Percentiles rank a stretch among this genome's conserved stretches.
phyloP scores from a whole-genome alignment of 2,888 invertebrate genomes.

The Cordilura impudica region DNA sequence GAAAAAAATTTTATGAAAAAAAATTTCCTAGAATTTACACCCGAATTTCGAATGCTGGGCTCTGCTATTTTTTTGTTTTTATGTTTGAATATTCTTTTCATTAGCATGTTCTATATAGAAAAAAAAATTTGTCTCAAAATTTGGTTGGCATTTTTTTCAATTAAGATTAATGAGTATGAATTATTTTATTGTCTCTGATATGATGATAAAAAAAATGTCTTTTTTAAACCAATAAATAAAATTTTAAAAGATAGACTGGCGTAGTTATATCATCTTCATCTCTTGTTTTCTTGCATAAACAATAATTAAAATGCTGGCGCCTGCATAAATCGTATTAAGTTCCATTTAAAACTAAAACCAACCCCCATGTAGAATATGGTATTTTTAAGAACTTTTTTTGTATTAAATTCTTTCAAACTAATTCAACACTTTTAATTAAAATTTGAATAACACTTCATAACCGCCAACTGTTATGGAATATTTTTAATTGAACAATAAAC shows the following conservation, averaged over 20 bases:
- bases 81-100: too few relatives aligned
- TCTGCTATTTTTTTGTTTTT: too few relatives aligned
- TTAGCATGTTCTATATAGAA: too few relatives aligned
- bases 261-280: background rate
- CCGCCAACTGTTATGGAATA: background rate
- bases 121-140: too few relatives aligned
- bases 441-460: conserved; percentile 58
- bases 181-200: conserved; percentile 18
- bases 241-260: background rate
- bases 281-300: background rate
- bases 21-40: too few relatives aligned
- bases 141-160: conserved; percentile 16
- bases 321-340: conserved; percentile 29
- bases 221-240: too few relatives aligned
- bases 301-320: conserved; percentile 23
- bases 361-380: background rate
- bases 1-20: too few relatives aligned
- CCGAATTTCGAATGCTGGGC: too few relatives aligned
- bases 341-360: background rate
- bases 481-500: conserved; percentile 8
- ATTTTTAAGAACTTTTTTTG: background rate
- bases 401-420: conserved; percentile 34
- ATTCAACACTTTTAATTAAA: conserved; percentile 63
- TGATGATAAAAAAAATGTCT: too few relatives aligned
- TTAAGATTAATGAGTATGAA: conserved; percentile 53